Evolutionary conservation across 2,113 vertebrate species (phyloP).

Genomic region (Macquaria australasica): DNA sequence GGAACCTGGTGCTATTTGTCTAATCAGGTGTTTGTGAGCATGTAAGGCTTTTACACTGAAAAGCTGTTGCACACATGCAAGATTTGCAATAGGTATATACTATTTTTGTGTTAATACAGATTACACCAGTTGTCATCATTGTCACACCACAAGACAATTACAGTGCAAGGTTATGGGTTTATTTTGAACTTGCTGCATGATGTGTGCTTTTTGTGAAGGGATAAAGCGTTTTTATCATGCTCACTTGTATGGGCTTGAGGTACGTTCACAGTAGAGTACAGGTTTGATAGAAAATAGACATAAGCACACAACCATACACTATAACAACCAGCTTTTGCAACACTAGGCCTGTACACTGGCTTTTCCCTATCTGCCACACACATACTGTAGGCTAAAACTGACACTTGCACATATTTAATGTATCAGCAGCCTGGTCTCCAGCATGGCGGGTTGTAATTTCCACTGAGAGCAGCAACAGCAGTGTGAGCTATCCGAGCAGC

Average conservation of each 20-base stretch:
- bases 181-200: not conserved
- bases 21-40: not conserved
- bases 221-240: not conserved
- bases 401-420: conserved; percentile 25
- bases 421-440: conserved; percentile 20
- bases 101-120: not conserved
- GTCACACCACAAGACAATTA: not conserved
- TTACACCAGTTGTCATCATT: not conserved
- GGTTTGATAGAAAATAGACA: not conserved
- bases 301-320: not conserved
- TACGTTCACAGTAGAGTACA: not conserved
- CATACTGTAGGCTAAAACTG: conserved; percentile 11
- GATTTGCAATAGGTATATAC: not conserved
- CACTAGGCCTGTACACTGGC: not conserved
- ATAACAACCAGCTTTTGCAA: not conserved
- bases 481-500: not conserved
- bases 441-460: conserved; percentile 34
- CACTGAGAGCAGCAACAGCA: conserved; percentile 35
- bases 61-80: not conserved
- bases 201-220: not conserved
- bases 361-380: not conserved
- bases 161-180: not conserved
- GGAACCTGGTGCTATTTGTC: not conserved
- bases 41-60: conserved; percentile 1
- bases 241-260: not conserved